Base-by-base conservation (phyloP, 30 jellyfish, hydroid and myxozoan species). In the Haliclystus octoradiatus region DNA sequence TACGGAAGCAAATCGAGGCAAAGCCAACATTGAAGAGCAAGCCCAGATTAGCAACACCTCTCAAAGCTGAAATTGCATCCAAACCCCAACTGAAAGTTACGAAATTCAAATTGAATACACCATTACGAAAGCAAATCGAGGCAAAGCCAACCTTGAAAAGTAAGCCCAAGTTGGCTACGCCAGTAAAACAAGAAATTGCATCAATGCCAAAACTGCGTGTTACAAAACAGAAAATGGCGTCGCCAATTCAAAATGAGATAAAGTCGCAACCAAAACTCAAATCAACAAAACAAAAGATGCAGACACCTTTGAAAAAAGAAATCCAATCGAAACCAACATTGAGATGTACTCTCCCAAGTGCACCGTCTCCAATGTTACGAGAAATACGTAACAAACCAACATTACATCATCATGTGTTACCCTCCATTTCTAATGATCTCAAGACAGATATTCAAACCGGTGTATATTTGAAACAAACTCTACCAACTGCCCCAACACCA, bases 91-190 rank as follows among this genome's bases (percentile, higher is more conserved):
- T 81, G 63, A 50, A 79, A 49, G 46, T 68, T 50, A 85, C 92
- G 7, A 68, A 67, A 49, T 61, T 40, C 57, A 63, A 78, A 3
- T 74, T 82, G 19, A 90, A 83, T 29, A 85, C 96, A 23, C 96
- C 96, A 25, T 68, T 85, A 52, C 34, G 89, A 52, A 64, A 85
- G 27, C 91, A 70, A 25, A 85, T 85, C 12, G 34, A 74, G 49
- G 68, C 32, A 22, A 40, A 40, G 57, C 57, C 57, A 40, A 19
- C 9, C 9, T 19, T 40, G 14, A 40, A 19, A 40, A 40, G 19
- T 9, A 40, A 40, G 57, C 9, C 9, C 9, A 40, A 9, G 57
- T 5, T 40, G 57, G 14, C 57, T 19, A 40, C 57, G 14, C 57
- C 57, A 40, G 14, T 40, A 19, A 40, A 19, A 19, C 14, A 40